Evolutionary conservation across 2,113 vertebrate genomes (phyloP).

Genomic region (Tympanuchus pallidicinctus): DNA sequence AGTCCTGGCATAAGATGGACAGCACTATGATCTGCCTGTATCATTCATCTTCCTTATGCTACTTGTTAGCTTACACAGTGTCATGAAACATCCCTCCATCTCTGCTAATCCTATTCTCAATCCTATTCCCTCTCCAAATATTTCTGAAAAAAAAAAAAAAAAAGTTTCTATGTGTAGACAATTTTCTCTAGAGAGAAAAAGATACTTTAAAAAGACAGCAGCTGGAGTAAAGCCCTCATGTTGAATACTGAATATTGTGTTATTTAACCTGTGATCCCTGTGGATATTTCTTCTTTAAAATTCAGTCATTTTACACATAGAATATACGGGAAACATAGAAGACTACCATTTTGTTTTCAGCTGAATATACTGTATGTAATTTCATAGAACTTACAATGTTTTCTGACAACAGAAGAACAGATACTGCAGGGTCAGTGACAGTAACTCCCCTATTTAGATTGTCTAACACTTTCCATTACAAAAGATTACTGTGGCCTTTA

Average conservation of each 20-base stretch:
- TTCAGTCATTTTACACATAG: background rate
- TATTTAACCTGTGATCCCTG: background rate
- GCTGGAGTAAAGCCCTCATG: background rate
- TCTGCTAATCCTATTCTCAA: background rate
- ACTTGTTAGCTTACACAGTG: background rate
- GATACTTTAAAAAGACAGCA: background rate
- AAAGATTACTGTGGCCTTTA: slow-evolving; percentile 39
- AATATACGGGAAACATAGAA: background rate
- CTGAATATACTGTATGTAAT: background rate
- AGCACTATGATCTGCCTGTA: background rate
- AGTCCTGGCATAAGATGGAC: background rate
- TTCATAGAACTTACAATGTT: background rate
- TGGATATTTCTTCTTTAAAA: background rate
- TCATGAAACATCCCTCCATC: background rate
- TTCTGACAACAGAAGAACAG: slow-evolving; percentile 22
- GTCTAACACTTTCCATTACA: slow-evolving; percentile 36
- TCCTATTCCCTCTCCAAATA: background rate
- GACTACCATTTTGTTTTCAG: background rate
- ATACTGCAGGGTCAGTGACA: slow-evolving; percentile 4
- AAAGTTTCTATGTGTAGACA: background rate
- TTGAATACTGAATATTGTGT: background rate
- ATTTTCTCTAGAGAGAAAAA: background rate
- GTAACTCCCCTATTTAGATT: slow-evolving; percentile 11
- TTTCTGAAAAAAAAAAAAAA: background rate
- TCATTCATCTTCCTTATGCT: background rate